phyloP scores from a whole-genome alignment of 2,797 vertebrate species.

The Nannoperca obscura region DNA sequence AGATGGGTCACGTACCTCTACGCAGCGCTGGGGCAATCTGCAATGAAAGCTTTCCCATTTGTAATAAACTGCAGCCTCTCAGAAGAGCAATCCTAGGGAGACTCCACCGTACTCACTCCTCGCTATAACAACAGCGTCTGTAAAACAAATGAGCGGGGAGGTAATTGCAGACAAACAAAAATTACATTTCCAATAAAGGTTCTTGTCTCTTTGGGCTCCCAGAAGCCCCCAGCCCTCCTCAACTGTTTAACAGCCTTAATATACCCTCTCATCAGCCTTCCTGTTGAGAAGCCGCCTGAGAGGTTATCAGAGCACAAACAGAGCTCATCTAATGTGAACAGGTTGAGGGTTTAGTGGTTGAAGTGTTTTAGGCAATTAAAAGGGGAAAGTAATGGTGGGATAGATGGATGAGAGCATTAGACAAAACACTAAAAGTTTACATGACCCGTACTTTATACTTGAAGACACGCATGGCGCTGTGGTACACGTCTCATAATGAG shows the following conservation, averaged over 20 bases:
- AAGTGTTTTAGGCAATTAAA: slow-evolving; percentile 77
- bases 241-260: slow-evolving; percentile 85
- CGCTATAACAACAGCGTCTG: slow-evolving; percentile 76
- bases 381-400: slow-evolving; percentile 50
- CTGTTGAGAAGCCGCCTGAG: slow-evolving; percentile 77
- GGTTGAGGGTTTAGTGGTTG: slow-evolving; percentile 70
- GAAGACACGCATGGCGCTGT: slow-evolving; percentile 42
- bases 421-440: slow-evolving; percentile 54
- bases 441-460: slow-evolving; percentile 40
- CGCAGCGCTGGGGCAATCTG: slow-evolving; percentile 78
- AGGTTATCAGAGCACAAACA: slow-evolving; percentile 78
- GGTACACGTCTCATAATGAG: slow-evolving; percentile 38
- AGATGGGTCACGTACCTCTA: slow-evolving; percentile 72
- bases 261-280: slow-evolving; percentile 82
- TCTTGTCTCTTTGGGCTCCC: slow-evolving; percentile 78
- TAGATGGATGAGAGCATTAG: slow-evolving; percentile 65
- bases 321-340: slow-evolving; percentile 80
- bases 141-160: slow-evolving; percentile 87
- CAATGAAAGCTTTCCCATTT: slow-evolving; percentile 86
- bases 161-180: slow-evolving; percentile 89
- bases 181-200: slow-evolving; percentile 89
- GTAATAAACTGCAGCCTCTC: slow-evolving; percentile 84
- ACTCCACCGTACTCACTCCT: slow-evolving; percentile 59
- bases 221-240: slow-evolving; percentile 79
- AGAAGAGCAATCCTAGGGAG: slow-evolving; percentile 82